phyloP scores from a whole-genome alignment of 1,140 invertebrate species.

The Melipona quadrifasciata region DNA sequence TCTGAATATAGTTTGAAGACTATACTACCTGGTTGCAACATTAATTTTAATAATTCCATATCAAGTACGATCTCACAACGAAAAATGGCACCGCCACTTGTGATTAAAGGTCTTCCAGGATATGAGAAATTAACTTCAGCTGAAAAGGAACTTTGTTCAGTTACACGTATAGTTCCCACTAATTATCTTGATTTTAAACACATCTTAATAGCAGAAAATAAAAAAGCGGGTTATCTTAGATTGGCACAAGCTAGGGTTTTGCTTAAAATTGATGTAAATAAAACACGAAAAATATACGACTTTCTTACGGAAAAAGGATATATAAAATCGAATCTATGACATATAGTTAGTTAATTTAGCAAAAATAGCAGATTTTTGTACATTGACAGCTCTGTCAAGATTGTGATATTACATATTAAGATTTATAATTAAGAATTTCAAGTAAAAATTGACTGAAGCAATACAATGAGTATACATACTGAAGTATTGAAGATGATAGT shows the following conservation, averaged over 20 bases:
- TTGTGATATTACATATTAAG: constrained; percentile 49
- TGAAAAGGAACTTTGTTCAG: constrained; percentile 90
- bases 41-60: constrained; percentile 36
- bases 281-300: constrained; percentile 94
- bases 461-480: neutral
- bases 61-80: constrained; percentile 60
- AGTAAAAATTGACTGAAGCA: neutral
- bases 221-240: constrained; percentile 87
- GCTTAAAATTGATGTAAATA: constrained; percentile 97
- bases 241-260: constrained; percentile 90
- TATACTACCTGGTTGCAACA: constrained; percentile 57
- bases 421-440: constrained; percentile 3
- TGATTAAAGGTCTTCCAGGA: constrained; percentile 89
- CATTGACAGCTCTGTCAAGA: neutral
- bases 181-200: constrained; percentile 90
- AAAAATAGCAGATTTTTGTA: neutral
- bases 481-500: neutral
- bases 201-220: constrained; percentile 88
- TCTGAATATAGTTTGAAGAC: constrained; percentile 77
- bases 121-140: constrained; percentile 88
- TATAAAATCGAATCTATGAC: constrained; percentile 82
- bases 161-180: constrained; percentile 87
- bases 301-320: constrained; percentile 88
- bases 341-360: neutral
- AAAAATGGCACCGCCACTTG: constrained; percentile 85